Evolutionary conservation across 2,888 invertebrate genomes (phyloP).

Genomic region (Coenonympha arcania): DNA sequence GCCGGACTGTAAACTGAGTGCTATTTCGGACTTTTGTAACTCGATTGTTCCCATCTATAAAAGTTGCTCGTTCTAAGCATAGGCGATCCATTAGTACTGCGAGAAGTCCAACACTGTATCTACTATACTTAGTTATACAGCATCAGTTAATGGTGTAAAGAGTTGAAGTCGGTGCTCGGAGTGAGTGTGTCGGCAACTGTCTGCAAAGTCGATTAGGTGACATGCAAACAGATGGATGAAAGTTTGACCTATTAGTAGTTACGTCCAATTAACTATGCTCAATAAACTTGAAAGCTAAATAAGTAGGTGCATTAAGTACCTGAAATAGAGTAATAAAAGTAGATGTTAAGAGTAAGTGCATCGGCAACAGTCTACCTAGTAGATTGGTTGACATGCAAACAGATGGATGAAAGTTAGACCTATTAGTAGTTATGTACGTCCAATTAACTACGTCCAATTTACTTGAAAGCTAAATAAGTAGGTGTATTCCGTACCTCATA

Average conservation of each 20-base stretch:
- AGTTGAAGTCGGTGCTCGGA: slow-evolving; percentile 56
- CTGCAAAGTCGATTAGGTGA: slow-evolving; percentile 51
- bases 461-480: background rate
- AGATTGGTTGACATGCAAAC: slow-evolving; percentile 38
- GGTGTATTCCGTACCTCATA: too few relatives aligned
- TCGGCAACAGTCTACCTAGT: slow-evolving; percentile 46
- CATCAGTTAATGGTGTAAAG: slow-evolving; percentile 68
- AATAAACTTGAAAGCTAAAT: background rate
- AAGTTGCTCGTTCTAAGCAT: slow-evolving; percentile 65
- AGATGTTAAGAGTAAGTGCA: slow-evolving; percentile 58
- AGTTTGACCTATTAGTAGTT: too few relatives aligned
- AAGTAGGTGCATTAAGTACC: too few relatives aligned
- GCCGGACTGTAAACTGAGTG: slow-evolving; percentile 29
- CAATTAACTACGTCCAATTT: too few relatives aligned
- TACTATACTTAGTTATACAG: slow-evolving; percentile 48
- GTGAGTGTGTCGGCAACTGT: slow-evolving; percentile 52
- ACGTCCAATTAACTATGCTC: background rate
- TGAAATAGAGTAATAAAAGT: too few relatives aligned
- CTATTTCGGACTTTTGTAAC: slow-evolving; percentile 62
- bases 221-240: background rate
- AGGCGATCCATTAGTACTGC: slow-evolving; percentile 63
- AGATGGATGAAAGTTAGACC: background rate
- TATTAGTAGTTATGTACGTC: too few relatives aligned
- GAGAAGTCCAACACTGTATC: slow-evolving; percentile 60
- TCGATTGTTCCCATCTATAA: slow-evolving; percentile 64